Base-by-base conservation (phyloP, 1,140 invertebrate genomes). In the Conus ventricosus region DNA sequence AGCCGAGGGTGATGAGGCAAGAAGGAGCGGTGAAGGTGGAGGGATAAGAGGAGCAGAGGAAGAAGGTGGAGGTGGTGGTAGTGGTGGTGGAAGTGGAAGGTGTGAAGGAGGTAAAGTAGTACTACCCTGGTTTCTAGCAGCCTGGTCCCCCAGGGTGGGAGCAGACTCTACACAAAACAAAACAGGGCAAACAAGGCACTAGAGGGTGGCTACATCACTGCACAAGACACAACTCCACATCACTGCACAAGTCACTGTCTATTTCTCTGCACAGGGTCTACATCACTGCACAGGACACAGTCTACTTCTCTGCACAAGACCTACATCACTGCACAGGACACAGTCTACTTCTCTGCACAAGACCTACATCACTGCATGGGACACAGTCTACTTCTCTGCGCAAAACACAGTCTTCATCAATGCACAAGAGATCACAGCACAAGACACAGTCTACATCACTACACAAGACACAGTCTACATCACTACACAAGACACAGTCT, bases 201-300 rank as follows among this genome's bases (percentile, higher is more conserved):
- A 60, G 57, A 60, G 57, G 57, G 57, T 15, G 15, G 57, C 57
- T 60, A 60, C 80, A n/a, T 39, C 84, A 55, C 87, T 87, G 27
- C 87, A 84, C 53, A 76, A 81, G 53, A 85, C 84, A n/a, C 71
- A 27, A 27, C n/a, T 80, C 53, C 87, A 60, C 71, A 39, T 39
- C 39, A 75, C 71, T 17, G 7, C 20, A 75, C 11, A 5, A 8
- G 71, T 20, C 20, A n/a, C 71, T 17, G 71, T 25, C 39, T 39
- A 39, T 39, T 39, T 13, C 20, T 75, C 71, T 17, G 71, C 11
- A 75, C 71, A 75, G 39, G 39, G 39, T 98, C 94, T 99, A 75
- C 71, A 39, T 39, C 39, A 75, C 71, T 17, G 7, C 20, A 75
- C 11, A 23, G 20, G 71, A n/a, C 20, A n/a, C 71, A 75, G 71